Conservation (phyloP, 1,140 invertebrate species). For the Monomorium pharaonis region DNA sequence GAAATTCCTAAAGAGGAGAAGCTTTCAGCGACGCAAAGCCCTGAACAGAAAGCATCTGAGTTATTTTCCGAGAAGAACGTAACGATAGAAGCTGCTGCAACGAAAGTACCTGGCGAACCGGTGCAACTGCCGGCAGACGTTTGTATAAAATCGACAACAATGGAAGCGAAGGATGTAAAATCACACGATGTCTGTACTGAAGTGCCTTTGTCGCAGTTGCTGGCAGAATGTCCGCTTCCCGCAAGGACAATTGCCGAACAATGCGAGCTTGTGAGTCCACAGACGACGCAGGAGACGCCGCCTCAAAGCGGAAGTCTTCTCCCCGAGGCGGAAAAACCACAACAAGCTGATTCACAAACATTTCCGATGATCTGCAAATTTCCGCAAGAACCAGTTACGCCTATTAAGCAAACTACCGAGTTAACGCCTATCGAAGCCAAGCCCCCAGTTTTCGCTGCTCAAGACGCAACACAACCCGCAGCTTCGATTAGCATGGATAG, state of each 20-base stretch:
- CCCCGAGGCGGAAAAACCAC: background rate
- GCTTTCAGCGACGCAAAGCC: background rate
- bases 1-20: slow-evolving; percentile 19
- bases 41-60: background rate
- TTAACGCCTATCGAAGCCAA: background rate
- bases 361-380: background rate
- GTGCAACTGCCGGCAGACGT: background rate
- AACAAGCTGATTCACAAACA: background rate
- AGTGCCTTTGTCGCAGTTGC: background rate
- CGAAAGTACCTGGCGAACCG: background rate
- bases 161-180: background rate
- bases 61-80: background rate
- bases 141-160: background rate
- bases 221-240: background rate
- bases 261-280: background rate
- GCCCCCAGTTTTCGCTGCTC: background rate
- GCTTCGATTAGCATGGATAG: background rate
- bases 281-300: background rate
- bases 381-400: background rate
- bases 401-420: background rate
- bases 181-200: background rate
- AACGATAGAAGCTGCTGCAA: background rate
- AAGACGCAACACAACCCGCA: background rate
- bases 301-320: background rate
- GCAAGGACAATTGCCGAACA: background rate